Base-by-base conservation (phyloP, 2,797 vertebrate genomes). In the Macropus fuliginosus region DNA sequence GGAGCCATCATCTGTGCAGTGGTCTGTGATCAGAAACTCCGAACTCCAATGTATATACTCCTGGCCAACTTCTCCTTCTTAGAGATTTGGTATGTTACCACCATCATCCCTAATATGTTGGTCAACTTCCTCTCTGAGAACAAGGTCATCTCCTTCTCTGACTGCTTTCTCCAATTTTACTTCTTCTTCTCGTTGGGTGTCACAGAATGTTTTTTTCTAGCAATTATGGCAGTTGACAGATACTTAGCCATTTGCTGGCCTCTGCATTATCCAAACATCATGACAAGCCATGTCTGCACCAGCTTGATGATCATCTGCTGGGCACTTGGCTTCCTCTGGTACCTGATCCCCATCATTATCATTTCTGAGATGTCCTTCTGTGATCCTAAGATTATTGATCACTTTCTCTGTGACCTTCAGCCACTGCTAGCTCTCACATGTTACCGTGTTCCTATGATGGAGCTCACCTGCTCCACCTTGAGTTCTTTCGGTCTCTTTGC, bases 131-230 rank as follows among this genome's bases (percentile, higher is more conserved):
- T 97, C 13, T 94, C 94, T 89, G 96, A 92, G 14, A 90, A 21
- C 4, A 93, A 97, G 29, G 5, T 52, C 56, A 97, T 97, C 59
- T 97, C 97, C 91, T 95, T 91, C 52, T 92, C 92, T 5, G 62
- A 92, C 1, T 98, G 97, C 55, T 93, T 97, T 55, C 91, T 94
- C 13, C 98, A 98, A 31, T 96, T 97, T 21, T 97, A 97, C 46
- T 96, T 97, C 34, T 96, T 98, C 55, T 96, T 96, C 56, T 95
- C 94, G 40, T 40, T 98, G 94, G 97, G 93, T 29, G 94, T 91
- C n/a, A 91, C 96, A 14, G 96, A 97, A 66, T 95, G 96, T 1
- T 98, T 97, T 91, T 92, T 98, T 89, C 92, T 97, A 55, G 95
- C 92, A 3, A 2, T 93, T 18, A 98, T 98, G 96, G 97, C 97